Conservation (phyloP, 2,113 vertebrate species). For the Lamprologus ornatipinnis region DNA sequence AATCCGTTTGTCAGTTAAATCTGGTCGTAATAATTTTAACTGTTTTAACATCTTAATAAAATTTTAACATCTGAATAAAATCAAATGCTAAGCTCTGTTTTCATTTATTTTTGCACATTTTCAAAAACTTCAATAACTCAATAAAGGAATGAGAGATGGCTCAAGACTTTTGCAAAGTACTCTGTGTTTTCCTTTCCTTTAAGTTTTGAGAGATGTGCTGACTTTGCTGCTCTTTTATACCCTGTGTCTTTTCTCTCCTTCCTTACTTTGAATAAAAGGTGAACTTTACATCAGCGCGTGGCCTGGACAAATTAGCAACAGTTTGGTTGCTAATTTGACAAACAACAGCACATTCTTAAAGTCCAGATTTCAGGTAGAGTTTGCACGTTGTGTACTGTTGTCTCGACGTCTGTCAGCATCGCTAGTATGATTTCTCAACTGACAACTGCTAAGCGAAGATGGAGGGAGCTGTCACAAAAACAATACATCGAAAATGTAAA, state of each 20-base stretch:
- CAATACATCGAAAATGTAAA: not conserved
- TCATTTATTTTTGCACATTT: not conserved
- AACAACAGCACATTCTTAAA: not conserved
- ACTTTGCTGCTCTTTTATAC: not conserved
- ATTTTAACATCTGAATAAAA: not conserved
- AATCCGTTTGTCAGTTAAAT: not conserved
- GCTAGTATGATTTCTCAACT: not conserved
- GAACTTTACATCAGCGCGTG: not conserved
- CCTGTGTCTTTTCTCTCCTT: not conserved
- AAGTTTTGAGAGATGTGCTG: not conserved
- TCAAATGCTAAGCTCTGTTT: not conserved
- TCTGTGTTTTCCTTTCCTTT: not conserved
- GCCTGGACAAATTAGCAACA: not conserved
- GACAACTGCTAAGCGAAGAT: not conserved
- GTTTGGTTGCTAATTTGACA: not conserved
- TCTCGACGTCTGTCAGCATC: not conserved
- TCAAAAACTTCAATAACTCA: not conserved
- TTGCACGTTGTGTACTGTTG: not conserved
- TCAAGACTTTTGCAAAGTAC: not conserved
- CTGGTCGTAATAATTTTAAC: not conserved
- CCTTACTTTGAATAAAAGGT: not conserved
- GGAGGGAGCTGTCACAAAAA: not conserved
- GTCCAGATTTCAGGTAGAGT: not conserved
- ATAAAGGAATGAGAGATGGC: not conserved
- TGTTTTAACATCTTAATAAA: not conserved